Base-by-base conservation (phyloP, 2,797 vertebrate genomes). In the Eospalax fontanierii region DNA sequence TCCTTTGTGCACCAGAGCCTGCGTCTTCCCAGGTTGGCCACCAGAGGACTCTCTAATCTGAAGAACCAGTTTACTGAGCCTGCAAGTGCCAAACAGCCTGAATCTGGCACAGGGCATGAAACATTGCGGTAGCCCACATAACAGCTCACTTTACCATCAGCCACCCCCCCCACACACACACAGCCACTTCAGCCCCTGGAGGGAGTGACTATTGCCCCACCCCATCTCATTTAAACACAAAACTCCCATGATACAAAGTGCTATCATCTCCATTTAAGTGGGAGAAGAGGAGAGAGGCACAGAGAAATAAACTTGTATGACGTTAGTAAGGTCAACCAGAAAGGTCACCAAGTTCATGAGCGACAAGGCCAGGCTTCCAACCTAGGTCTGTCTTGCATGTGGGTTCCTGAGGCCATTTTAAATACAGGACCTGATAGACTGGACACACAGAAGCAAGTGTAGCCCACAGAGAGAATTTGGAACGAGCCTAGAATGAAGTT, bases 21-120 rank as follows among this genome's bases (percentile, higher is more conserved):
- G 92, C 21, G 66, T 40, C 18, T 91, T 54, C 63, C n/a, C 0
- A 0, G 0, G 22, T 0, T 1, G 19, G 87, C 88, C 97, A 95
- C 76, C 43, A 97, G 96, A 61, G 87, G 82, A 74, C 85, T 1
- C 63, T 65, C 84, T 85, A 18, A 66, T 43, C 50, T 30, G 35
- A 73, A 94, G 40, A 74, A 14, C 40, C 40, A 33, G 28, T 14
- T 73, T 8, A 24, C 19, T 1, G 57, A 68, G 24, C 4, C 2
- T 0, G 0, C 1, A 1, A 28, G 24, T 57, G 43, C 8, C 4
- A 86, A 86, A 88, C 0, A 0, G 46, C 40, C 10, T 4, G 24
- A 84, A 35, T 68, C 35, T 68, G 73, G 71, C 38, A 61, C n/a
- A 4, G 43, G 61, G 19, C 1, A 3, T 46, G 66, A 43, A 24